Percentiles rank a stretch among this genome's conserved stretches.
These are phyloP conservation scores for Enteromius unitaeniatus DNA, from an alignment of 2,797 vertebrate species.

Conservation along the genomic window DNA sequence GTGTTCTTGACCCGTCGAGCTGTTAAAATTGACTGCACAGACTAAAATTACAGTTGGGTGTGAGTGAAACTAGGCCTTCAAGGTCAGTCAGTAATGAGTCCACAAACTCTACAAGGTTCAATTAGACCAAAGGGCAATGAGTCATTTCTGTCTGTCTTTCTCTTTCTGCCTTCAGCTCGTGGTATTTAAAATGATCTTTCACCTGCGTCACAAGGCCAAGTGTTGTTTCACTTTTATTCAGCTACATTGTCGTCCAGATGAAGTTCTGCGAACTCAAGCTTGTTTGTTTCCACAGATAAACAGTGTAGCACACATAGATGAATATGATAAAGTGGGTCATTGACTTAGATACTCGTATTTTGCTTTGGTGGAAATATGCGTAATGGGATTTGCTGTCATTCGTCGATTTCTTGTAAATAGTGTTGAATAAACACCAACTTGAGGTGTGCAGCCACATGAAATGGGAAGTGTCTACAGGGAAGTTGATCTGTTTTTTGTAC, in stretches of 20 bases:
- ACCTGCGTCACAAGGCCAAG: conserved; percentile 63
- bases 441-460: conserved; percentile 65
- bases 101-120: conserved; percentile 32
- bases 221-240: conserved; percentile 62
- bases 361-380: conserved; percentile 30
- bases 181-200: conserved; percentile 61
- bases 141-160: conserved; percentile 60
- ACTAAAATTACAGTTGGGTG: not conserved
- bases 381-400: conserved; percentile 11
- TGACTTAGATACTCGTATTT: not conserved
- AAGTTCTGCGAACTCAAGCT: conserved; percentile 42
- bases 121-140: conserved; percentile 70
- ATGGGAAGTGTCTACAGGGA: conserved; percentile 81
- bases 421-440: conserved; percentile 54
- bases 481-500: conserved; percentile 71
- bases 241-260: conserved; percentile 50
- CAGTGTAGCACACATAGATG: conserved; percentile 42
- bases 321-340: conserved; percentile 39
- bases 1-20: not conserved
- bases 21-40: not conserved
- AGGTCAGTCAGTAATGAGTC: conserved; percentile 67
- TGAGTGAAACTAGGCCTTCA: not conserved
- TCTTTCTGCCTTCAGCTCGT: conserved; percentile 36
- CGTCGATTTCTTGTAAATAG: conserved; percentile 67
- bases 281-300: conserved; percentile 61